Conservation (phyloP, 2,888 invertebrate genomes). For the Eupithecia insigniata region DNA sequence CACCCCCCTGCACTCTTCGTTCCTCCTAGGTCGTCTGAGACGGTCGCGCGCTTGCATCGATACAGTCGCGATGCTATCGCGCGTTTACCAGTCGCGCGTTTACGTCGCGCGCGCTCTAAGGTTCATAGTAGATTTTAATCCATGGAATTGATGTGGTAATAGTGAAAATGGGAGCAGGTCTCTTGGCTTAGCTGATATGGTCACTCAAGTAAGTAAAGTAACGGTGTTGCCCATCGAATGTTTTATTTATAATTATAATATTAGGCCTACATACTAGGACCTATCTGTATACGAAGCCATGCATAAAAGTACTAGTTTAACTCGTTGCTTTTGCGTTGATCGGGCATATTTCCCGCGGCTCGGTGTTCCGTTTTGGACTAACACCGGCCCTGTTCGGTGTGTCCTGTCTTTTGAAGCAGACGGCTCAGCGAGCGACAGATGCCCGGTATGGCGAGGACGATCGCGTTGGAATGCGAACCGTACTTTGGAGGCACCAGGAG, state of each 20-base stretch:
- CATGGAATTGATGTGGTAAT: neutral
- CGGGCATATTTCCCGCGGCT: too few species aligned
- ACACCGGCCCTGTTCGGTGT: slow-evolving; percentile 19
- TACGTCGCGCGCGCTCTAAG: too few species aligned
- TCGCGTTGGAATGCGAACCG: slow-evolving; percentile 74
- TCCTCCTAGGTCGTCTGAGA: too few species aligned
- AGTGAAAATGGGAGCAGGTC: neutral
- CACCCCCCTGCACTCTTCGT: too few species aligned
- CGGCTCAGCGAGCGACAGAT: slow-evolving; percentile 59
- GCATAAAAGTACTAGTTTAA: neutral
- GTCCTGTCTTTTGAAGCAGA: slow-evolving; percentile 63
- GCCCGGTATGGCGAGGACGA: slow-evolving; percentile 76
- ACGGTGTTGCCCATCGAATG: neutral
- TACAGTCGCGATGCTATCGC: too few species aligned
- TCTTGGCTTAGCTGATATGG: neutral
- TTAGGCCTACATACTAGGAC: too few species aligned
- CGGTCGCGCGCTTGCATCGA: too few species aligned
- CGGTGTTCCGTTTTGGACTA: neutral
- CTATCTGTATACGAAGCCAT: neutral
- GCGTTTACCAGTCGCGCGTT: too few species aligned
- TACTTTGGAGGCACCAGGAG: slow-evolving; percentile 52
- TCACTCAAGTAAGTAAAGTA: neutral
- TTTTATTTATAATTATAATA: neutral
- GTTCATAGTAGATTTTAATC: too few species aligned
- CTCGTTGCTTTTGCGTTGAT: neutral